These are phyloP conservation scores for Cabera pusaria DNA, from an alignment of 2,888 invertebrate genomes.

Conservation along the genomic window DNA sequence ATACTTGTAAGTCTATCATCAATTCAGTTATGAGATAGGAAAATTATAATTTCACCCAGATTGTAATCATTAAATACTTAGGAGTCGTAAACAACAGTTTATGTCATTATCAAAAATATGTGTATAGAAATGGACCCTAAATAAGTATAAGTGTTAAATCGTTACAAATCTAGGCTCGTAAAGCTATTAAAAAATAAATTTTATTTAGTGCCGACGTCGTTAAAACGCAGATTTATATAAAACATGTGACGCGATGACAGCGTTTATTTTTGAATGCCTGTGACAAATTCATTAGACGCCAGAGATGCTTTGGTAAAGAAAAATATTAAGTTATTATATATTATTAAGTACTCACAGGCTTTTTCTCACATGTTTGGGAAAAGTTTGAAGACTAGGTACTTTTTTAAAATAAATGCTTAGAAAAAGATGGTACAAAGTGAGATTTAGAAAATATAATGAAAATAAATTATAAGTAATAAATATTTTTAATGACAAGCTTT, in stretches of 20 bases:
- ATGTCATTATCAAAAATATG: slow-evolving; percentile 39
- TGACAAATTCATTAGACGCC: slow-evolving; percentile 58
- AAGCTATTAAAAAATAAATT: slow-evolving; percentile 65
- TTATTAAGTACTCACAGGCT: too few relatives aligned
- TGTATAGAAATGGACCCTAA: slow-evolving; percentile 45
- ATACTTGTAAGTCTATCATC: slow-evolving; percentile 29
- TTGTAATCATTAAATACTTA: slow-evolving; percentile 36
- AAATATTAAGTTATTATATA: too few relatives aligned
- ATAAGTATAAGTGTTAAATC: slow-evolving; percentile 53
- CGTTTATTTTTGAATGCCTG: slow-evolving; percentile 55
- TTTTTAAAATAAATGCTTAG: too few relatives aligned
- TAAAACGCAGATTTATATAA: slow-evolving; percentile 67
- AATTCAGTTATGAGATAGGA: slow-evolving; percentile 28
- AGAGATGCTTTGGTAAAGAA: slow-evolving; percentile 35
- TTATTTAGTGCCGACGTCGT: slow-evolving; percentile 67
- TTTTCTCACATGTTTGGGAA: too few relatives aligned
- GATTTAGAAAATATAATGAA: too few relatives aligned
- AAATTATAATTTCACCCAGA: slow-evolving; percentile 30
- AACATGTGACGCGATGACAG: slow-evolving; percentile 67
- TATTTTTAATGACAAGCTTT: too few relatives aligned
- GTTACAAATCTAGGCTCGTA: slow-evolving; percentile 54
- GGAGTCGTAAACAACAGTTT: slow-evolving; percentile 40
- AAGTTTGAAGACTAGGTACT: too few relatives aligned
- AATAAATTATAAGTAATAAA: too few relatives aligned
- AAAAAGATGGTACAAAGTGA: too few relatives aligned